These are phyloP conservation scores for Fistularia tabacaria DNA, from an alignment of 2,797 vertebrate genomes.

Conservation along the genomic window DNA sequence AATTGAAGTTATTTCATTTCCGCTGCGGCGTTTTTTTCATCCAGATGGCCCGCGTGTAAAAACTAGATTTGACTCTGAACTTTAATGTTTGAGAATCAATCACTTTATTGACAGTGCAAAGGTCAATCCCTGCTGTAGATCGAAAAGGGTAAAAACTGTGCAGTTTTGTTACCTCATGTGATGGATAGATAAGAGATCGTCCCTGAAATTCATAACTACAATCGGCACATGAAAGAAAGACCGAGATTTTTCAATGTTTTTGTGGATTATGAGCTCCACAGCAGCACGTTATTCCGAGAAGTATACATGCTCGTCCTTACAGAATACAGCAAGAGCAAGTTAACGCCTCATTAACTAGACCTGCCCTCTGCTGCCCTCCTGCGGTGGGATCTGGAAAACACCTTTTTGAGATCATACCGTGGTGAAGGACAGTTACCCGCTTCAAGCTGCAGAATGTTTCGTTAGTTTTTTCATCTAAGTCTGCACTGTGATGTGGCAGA, in stretches of 20 bases:
- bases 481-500: too few species aligned
- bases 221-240: too few species aligned
- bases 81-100: constrained; percentile 8
- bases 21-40: constrained; percentile 35
- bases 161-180: too few species aligned
- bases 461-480: too few species aligned
- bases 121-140: too few species aligned
- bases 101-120: too few species aligned
- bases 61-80: constrained; percentile 16
- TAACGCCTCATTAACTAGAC: not conserved
- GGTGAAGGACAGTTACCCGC: not conserved
- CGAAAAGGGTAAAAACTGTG: too few species aligned
- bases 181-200: too few species aligned
- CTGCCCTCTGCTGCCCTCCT: constrained; percentile 54
- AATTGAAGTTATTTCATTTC: constrained; percentile 24
- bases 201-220: too few species aligned
- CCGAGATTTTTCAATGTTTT: too few species aligned
- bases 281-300: not conserved
- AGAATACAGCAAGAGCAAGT: not conserved
- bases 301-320: not conserved
- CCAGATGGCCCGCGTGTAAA: constrained; percentile 26
- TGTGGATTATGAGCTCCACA: too few species aligned
- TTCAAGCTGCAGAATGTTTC: too few species aligned
- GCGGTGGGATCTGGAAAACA: constrained; percentile 31
- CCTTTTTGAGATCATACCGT: not conserved